Conservation (phyloP, 1,140 invertebrate genomes). For the Luehdorfia chinensis region DNA sequence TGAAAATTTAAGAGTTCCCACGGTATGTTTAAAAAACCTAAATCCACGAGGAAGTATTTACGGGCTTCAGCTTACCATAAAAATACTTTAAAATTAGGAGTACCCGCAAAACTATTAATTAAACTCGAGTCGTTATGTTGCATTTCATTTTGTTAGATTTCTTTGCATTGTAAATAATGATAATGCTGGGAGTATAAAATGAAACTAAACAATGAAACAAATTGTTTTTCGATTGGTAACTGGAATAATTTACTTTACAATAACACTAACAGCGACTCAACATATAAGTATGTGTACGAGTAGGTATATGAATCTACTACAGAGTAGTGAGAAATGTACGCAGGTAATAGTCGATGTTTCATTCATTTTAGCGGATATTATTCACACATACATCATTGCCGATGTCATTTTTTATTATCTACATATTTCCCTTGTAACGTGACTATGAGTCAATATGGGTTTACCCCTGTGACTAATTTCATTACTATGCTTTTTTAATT, state of each 20-base stretch:
- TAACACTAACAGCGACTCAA: constrained; percentile 12
- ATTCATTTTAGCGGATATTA: background rate
- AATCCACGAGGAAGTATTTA: too few relatives aligned
- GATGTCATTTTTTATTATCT: background rate
- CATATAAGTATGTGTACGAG: constrained; percentile 4
- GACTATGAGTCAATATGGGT: constrained; percentile 1
- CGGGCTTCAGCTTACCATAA: too few relatives aligned
- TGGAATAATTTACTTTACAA: background rate
- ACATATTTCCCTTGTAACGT: background rate
- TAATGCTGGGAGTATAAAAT: too few relatives aligned
- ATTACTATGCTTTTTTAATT: background rate
- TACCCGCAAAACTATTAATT: too few relatives aligned
- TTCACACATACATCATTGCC: constrained; percentile 1
- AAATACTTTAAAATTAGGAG: too few relatives aligned
- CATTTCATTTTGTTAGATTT: too few relatives aligned
- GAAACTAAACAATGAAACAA: constrained; percentile 9
- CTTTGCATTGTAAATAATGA: too few relatives aligned
- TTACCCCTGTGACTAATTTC: constrained; percentile 3
- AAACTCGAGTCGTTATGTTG: too few relatives aligned
- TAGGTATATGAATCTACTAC: constrained; percentile 7
- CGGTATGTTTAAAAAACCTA: too few relatives aligned
- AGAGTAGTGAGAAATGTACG: background rate
- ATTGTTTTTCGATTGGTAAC: constrained; percentile 4
- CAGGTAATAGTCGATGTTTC: background rate
- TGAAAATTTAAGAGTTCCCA: too few relatives aligned